Evolutionary conservation across 2,888 invertebrate genomes (phyloP).

Genomic region (Coecobrya sp.): DNA sequence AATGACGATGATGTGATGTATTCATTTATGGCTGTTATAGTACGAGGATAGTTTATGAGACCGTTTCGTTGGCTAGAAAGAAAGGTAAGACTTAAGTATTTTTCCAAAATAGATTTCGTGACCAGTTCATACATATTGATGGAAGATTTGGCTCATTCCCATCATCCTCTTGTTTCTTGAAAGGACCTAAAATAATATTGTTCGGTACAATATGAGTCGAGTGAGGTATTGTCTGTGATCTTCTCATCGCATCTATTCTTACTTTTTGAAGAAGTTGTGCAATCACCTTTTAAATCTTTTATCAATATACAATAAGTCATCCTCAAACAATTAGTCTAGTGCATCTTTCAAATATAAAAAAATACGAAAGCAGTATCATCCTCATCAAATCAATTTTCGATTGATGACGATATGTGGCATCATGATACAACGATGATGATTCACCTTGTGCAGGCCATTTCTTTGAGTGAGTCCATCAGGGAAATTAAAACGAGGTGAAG

Average conservation of each 20-base stretch:
- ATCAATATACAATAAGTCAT: slow-evolving; percentile 39
- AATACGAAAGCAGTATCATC: neutral
- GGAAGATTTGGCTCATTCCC: neutral
- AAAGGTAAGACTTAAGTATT: slow-evolving; percentile 8
- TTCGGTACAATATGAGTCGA: slow-evolving; percentile 4
- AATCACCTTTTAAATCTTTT: slow-evolving; percentile 38
- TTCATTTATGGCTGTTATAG: neutral
- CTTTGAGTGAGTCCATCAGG: too few relatives aligned
- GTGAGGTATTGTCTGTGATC: neutral
- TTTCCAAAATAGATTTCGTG: slow-evolving; percentile 73
- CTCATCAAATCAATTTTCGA: neutral
- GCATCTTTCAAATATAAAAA: neutral
- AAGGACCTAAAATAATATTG: slow-evolving; percentile 53
- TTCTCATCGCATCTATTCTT: slow-evolving; percentile 19
- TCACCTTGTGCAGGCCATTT: too few relatives aligned
- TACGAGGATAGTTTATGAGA: neutral
- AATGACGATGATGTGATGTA: slow-evolving; percentile 23
- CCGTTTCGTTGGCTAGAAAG: neutral
- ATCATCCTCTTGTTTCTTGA: slow-evolving; percentile 23
- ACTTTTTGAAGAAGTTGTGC: slow-evolving; percentile 42
- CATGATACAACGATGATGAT: too few relatives aligned
- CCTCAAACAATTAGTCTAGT: slow-evolving; percentile 37
- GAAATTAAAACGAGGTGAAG: too few relatives aligned
- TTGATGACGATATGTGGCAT: neutral
- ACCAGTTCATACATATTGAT: slow-evolving; percentile 64